Base-by-base conservation (phyloP, 2,888 invertebrate genomes). In the Dysmachus trigonus region DNA sequence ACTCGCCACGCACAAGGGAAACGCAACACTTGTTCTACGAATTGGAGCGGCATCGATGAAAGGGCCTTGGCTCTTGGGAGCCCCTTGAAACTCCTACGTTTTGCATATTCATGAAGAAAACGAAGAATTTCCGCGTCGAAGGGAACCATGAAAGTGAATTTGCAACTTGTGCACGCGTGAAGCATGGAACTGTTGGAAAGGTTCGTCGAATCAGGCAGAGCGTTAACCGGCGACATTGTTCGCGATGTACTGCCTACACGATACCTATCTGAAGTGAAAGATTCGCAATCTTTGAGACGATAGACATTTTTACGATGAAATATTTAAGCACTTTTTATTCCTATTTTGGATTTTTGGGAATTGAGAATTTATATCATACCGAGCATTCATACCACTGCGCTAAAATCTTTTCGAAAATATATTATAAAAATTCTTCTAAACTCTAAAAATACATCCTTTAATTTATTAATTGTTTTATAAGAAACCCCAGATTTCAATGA, bases 21-120 rank as follows among this genome's bases (percentile, higher is more conserved):
- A 27, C 22, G 79, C 79, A 47, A 15, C n/a, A 47, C 30, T 27
- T 13, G 30, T 79, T 79, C 79, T 51, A 47, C 41, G 79, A 79
- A 79, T 51, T 79, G 38, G 47, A 51, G 47, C 79, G 79, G 79
- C 79, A 18, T 79, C 27, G 30, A 79, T 47, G 47, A 51, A 41
- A 79, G 30, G 77, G 30, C 22, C 27, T 79, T 79, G 5, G 10
- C 38, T 41, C 38, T 41, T 2, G 38, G 38, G 38, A 41, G 47
- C 47, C 4, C 62, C 41, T 30, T 15, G n/a, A 10, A 22, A 30
- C n/a, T 79, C 47, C 3, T 47, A 8, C 31, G 47, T 30, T 41
- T 79, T 79, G 79, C 79, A 79, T 79, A 79, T 79, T 79, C 30
- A 79, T 47, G 47, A 73, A 33, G 73, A 73, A 73, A 31, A 73